A percentile compares a stretch with the other conserved stretches of the same genome.
phyloP scores from a whole-genome alignment of 2,888 invertebrate species.

The Nemoura dubitans region DNA sequence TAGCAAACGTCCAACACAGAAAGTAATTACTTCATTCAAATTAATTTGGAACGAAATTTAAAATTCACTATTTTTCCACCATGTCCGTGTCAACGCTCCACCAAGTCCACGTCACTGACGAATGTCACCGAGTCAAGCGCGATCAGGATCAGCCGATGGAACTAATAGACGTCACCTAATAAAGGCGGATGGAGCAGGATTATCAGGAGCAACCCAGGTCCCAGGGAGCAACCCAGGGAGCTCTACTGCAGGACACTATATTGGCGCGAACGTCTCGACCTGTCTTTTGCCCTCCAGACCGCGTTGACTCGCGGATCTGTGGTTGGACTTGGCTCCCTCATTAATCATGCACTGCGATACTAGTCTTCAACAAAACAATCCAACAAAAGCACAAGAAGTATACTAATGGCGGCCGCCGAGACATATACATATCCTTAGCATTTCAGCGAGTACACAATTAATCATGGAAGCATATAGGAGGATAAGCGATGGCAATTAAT shows the following conservation, averaged over 20 bases:
- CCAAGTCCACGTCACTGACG: not conserved
- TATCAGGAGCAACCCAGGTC: not conserved
- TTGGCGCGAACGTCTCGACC: not conserved
- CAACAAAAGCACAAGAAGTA: not conserved
- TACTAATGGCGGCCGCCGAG: not conserved
- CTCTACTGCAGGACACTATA: not conserved
- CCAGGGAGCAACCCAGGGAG: no score
- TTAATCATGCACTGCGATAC: not conserved
- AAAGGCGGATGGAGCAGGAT: not conserved
- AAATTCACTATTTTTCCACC: not conserved
- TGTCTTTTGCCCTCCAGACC: not conserved
- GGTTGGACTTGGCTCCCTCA: not conserved
- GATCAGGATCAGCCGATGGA: not conserved
- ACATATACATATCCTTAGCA: constrained; percentile 12
- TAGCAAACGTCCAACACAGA: not conserved
- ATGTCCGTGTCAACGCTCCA: not conserved
- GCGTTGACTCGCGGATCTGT: not conserved
- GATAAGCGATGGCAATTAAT: constrained; percentile 5
- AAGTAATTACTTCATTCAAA: not conserved
- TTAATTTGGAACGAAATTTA: not conserved
- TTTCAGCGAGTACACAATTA: not conserved
- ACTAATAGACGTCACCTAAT: constrained; percentile 12
- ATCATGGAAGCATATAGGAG: not conserved
- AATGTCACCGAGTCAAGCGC: not conserved
- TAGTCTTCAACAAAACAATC: not conserved